Conservation (phyloP, 2,888 invertebrate genomes). For the Cephonodes hylas region DNA sequence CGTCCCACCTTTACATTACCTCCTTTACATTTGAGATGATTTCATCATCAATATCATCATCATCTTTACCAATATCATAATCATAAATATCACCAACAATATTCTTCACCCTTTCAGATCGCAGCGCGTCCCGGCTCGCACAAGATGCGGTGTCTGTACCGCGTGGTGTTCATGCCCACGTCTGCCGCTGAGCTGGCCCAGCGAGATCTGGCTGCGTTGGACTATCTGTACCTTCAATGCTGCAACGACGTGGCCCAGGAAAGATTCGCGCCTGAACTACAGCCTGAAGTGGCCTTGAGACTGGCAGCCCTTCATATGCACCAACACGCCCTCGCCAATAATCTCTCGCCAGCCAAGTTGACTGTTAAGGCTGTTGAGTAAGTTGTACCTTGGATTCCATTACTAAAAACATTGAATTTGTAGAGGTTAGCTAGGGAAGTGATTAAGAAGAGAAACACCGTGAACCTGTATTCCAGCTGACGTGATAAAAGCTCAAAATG, state of each 20-base stretch:
- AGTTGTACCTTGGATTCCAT: conserved; percentile 62
- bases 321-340: conserved; percentile 92
- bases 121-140: conserved; percentile 94
- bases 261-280: conserved; percentile 92
- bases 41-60: no score
- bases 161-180: conserved; percentile 93
- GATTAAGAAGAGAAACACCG: no score
- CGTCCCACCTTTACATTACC: no score
- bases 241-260: conserved; percentile 97
- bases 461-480: no score
- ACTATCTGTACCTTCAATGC: conserved; percentile 94
- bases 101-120: conserved; percentile 81
- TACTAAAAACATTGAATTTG: no score
- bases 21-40: no score
- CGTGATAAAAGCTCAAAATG: no score
- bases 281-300: conserved; percentile 91
- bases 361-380: conserved; percentile 93
- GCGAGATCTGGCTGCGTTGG: conserved; percentile 91
- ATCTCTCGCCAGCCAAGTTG: conserved; percentile 88
- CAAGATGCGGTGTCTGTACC: conserved; percentile 93
- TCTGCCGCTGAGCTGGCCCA: conserved; percentile 92
- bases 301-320: conserved; percentile 95
- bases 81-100: no score
- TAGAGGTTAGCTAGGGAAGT: no score
- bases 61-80: no score